Percentiles rank a stretch among this genome's conserved stretches.
phyloP scores from a whole-genome alignment of 2,888 invertebrate species.

The Andrena bucephala region DNA sequence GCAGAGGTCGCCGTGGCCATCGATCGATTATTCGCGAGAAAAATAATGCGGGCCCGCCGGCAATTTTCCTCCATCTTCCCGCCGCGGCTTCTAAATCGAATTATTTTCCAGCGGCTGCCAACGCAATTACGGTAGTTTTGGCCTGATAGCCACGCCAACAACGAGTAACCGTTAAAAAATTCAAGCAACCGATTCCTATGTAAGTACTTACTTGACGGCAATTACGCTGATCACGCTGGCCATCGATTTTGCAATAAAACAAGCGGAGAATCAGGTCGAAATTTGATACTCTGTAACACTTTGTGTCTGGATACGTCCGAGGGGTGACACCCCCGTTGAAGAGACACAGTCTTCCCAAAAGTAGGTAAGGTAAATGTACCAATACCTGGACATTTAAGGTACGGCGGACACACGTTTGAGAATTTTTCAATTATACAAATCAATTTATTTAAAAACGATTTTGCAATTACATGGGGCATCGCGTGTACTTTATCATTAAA shows the following conservation, averaged over 20 bases:
- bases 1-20: not conserved
- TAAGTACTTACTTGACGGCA: no score
- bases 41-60: conserved; percentile 4
- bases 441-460: no score
- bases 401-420: no score
- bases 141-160: not conserved
- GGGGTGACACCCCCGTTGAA: not conserved
- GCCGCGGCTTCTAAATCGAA: not conserved
- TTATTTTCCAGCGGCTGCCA: not conserved
- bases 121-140: not conserved
- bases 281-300: not conserved
- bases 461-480: no score
- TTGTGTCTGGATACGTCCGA: not conserved
- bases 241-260: no score
- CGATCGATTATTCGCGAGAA: conserved; percentile 40
- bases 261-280: no score
- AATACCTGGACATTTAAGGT: no score
- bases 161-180: not conserved
- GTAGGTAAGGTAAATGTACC: not conserved
- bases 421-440: no score
- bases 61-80: not conserved
- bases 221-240: no score
- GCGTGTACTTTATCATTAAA: no score
- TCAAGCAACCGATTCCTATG: no score
- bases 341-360: not conserved